Percentiles rank a stretch among this genome's conserved stretches.
Conservation (phyloP, 2,113 vertebrate genomes). For the Hemibagrus wyckioides region DNA sequence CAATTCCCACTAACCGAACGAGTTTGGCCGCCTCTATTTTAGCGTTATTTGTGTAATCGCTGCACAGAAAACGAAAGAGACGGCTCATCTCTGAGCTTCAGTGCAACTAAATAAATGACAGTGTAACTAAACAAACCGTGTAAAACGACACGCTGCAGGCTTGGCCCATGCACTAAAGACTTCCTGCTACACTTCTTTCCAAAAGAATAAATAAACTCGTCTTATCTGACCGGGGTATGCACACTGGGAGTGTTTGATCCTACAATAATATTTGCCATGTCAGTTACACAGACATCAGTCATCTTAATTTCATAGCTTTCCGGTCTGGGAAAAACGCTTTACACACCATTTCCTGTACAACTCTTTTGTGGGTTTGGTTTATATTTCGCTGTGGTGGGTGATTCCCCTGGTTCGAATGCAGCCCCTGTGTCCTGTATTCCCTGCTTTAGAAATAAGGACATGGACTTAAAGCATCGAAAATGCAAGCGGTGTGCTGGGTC, state of each 20-base stretch:
- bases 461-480: neutral
- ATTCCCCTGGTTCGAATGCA: slow-evolving; percentile 17
- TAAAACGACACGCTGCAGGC: neutral
- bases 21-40: slow-evolving; percentile 2
- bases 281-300: slow-evolving; percentile 11
- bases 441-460: slow-evolving; percentile 33
- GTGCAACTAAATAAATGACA: neutral
- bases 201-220: neutral
- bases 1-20: neutral
- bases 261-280: neutral
- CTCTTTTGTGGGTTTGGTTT: slow-evolving; percentile 13
- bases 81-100: neutral
- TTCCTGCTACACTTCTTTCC: neutral
- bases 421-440: slow-evolving; percentile 24
- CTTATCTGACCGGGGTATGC: slow-evolving; percentile 31
- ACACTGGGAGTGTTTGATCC: neutral
- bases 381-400: slow-evolving; percentile 25
- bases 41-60: neutral
- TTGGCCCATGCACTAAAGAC: neutral
- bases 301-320: slow-evolving; percentile 22
- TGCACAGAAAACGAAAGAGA: neutral
- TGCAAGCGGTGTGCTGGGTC: neutral
- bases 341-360: neutral
- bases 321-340: slow-evolving; percentile 23
- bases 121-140: neutral